Evolutionary conservation across 2,888 invertebrate genomes (phyloP), one percentile per base, ranked within the genome.

Genomic region (Ornithoptera alexandrae): DNA sequence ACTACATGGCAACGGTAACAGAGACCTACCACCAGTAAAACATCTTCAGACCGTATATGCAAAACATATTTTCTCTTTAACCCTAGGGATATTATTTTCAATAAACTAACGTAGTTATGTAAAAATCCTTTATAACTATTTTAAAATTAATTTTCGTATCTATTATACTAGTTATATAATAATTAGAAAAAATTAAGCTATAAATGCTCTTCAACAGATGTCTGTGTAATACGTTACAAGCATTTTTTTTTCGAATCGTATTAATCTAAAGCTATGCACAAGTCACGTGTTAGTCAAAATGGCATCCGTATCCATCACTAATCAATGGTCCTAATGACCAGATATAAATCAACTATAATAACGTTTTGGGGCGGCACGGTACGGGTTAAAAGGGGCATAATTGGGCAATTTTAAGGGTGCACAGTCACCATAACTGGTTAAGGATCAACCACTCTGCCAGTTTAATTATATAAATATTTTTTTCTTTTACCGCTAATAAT

Each of bases 371-470:
- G 87, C 86, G 88, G 87, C 81, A 74, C 81, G 82, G 82, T 82
- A 83, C 46, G 65, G 59, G 39, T 42, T 87, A 84, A 88, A 86
- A 86, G 84, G 88, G 87, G 84, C 86, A 86, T 88, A 89, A 89
- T 90, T 90, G 86, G 89, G 82, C 85, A 81, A 84, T 86, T 84
- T 84, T 86, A 83, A 85, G 88, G 90, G 87, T 88, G 90, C 90
- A 85, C 72, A 80, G 87, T 90, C 90, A 90, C 82, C 81, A 74
- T 79, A 71, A 74, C 73, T 74, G 70, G 77, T 89, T 90, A 89
- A 88, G 85, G 82, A 74, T 78, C 76, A 81, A 83, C 65, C 65
- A 22, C 57, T 39, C 50, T 46, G 36, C 22, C 53, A 39, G 59
- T 56, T n/a, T 69, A 24, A 66, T 36, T 68, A 65, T 66, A 68